Evolutionary conservation across 35 echinoderm and acorn worm genomes (phyloP).

Genomic region (Apostichopus californicus): DNA sequence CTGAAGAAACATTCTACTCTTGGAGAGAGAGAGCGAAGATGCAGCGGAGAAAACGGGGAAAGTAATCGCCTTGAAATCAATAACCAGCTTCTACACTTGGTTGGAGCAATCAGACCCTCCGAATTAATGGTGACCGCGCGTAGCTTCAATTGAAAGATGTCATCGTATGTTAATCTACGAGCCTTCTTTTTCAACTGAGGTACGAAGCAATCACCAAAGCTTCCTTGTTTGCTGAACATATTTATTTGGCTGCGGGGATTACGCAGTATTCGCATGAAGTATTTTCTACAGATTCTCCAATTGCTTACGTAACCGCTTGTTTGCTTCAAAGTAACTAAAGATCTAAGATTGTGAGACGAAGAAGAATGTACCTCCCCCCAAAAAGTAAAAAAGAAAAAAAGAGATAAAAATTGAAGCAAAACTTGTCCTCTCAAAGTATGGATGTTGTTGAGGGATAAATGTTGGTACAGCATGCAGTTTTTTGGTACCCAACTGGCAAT

Average conservation of each 20-base stretch:
- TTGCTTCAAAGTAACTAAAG: background rate
- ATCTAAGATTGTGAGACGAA: too few species aligned
- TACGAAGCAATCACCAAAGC: background rate
- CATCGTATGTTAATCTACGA: background rate
- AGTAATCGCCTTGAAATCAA: conserved; percentile 61
- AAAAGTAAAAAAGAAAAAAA: too few species aligned
- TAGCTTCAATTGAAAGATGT: background rate
- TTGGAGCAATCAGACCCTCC: conserved; percentile 73
- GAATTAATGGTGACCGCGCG: background rate
- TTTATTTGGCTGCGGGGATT: background rate
- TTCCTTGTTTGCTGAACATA: background rate
- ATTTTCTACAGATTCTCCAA: conserved; percentile 5
- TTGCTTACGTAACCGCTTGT: background rate
- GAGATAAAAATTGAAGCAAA: too few species aligned
- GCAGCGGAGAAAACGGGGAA: too few species aligned
- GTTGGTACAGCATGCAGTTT: background rate
- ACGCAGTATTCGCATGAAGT: conserved; percentile 45
- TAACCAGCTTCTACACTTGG: conserved; percentile 95
- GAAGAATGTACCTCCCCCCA: too few species aligned
- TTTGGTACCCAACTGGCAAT: background rate
- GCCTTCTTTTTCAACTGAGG: background rate
- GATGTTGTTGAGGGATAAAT: background rate
- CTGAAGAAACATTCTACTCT: conserved; percentile 81
- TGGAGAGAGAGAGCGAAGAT: conserved; percentile 64
- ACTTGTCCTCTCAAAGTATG: background rate